Base-by-base conservation (phyloP, 2,888 invertebrate genomes). In the Phragmatobia fuliginosa region DNA sequence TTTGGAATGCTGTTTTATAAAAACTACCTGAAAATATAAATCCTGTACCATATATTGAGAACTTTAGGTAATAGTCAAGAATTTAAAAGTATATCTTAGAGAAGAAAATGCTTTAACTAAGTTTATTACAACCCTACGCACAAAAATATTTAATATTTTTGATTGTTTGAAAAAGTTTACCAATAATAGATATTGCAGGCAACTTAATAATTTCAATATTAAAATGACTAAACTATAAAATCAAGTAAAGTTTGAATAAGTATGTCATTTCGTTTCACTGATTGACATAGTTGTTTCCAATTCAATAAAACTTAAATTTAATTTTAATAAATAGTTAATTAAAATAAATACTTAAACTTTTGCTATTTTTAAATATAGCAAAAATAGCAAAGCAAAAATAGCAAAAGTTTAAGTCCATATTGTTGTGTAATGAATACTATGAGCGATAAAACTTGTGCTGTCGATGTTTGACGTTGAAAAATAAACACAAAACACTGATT, bases 401-500 rank as follows among this genome's bases (percentile, higher is more conserved):
- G 25, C 6, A 18, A 25, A 62, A 41, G 18, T 62, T 2, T 16
- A 45, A 59, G 32, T n/a, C 18, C 7, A 33, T 28, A 74, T 66
- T n/a, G n/a, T n/a, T n/a, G n/a, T n/a, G n/a, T n/a, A n/a, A 70
- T 25, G n/a, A 49, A 49, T 49, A 4, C 0, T 21, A 49, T 49
- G 25, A 52, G 25, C 11, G 0, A 25, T 52, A 25, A 25, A 25
- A 60, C 63, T 62, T 36, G 16, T 11, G 32, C 67, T 32, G n/a
- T 32, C 32, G 32, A 62, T 41, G 52, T 45, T 71, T 31, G 66
- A 58, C 56, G 28, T 58, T 68, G 71, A 64, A 78, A 74, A 78
- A 79, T 78, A 81, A 79, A 79, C 71, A 76, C 70, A 65, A 74
- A 73, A 79, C 62, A 36, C 65, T 52, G 62, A 59, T 78, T 81